Conservation (phyloP, 2,888 invertebrate species). For the Ditula angustiorana region DNA sequence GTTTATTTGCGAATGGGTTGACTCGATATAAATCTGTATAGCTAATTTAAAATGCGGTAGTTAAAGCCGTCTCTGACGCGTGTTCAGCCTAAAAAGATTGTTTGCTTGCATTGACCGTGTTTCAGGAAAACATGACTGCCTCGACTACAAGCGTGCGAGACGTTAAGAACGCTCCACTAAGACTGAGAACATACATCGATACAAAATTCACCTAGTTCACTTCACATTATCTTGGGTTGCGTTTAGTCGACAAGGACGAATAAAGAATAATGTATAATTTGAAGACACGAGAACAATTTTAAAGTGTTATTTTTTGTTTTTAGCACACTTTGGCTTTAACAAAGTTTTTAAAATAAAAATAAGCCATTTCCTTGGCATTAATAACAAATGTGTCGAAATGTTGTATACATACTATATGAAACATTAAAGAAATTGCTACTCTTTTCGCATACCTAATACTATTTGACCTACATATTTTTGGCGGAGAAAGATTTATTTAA, state of each 20-base stretch:
- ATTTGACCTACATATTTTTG: too few species aligned
- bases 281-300: background rate
- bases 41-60: conserved; percentile 6
- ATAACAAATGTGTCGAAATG: too few species aligned
- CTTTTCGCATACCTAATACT: too few species aligned
- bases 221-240: background rate
- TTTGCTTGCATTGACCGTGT: conserved; percentile 51
- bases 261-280: background rate
- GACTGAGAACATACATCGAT: background rate
- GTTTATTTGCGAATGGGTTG: background rate
- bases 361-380: too few species aligned
- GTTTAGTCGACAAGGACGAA: conserved; percentile 1
- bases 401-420: too few species aligned
- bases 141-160: conserved; percentile 4
- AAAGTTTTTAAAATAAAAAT: too few species aligned
- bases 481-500: too few species aligned
- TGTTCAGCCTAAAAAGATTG: conserved; percentile 54
- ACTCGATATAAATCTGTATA: conserved; percentile 4
- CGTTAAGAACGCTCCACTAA: conserved; percentile 1
- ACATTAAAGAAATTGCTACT: too few species aligned
- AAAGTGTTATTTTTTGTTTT: background rate
- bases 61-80: conserved; percentile 40
- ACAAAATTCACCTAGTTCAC: background rate
- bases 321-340: background rate
- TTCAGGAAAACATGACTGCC: conserved; percentile 42